Evolutionary conservation across 2,888 invertebrate genomes (phyloP).

Genomic region (Herminia tarsipennalis): DNA sequence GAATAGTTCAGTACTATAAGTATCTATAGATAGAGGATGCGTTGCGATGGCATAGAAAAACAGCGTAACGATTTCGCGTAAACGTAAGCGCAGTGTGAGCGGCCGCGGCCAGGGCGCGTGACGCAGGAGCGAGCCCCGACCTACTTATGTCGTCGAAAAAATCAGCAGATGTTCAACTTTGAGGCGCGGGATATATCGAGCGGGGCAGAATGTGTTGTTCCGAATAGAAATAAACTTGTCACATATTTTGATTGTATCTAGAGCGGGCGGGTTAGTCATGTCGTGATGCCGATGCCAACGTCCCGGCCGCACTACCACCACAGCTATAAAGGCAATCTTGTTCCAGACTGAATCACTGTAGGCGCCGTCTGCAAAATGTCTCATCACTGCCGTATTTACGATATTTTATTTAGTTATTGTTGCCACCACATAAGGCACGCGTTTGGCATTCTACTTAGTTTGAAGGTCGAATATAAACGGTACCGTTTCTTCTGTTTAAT

Average conservation of each 20-base stretch:
- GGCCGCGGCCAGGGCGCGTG: slow-evolving; percentile 65
- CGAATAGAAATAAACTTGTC: slow-evolving; percentile 86
- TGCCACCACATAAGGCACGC: slow-evolving; percentile 41
- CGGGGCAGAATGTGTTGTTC: slow-evolving; percentile 80
- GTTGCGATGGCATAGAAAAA: slow-evolving; percentile 60
- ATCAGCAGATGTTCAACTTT: slow-evolving; percentile 82
- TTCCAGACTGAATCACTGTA: slow-evolving; percentile 80
- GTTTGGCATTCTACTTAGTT: slow-evolving; percentile 13
- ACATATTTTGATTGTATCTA: slow-evolving; percentile 86
- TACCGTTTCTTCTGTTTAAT: too few species aligned
- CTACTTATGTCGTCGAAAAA: slow-evolving; percentile 84
- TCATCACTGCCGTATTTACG: slow-evolving; percentile 73
- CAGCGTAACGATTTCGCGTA: slow-evolving; percentile 75
- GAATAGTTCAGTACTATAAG: slow-evolving; percentile 3
- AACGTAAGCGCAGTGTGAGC: slow-evolving; percentile 67
- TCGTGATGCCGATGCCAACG: slow-evolving; percentile 82
- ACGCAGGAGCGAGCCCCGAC: slow-evolving; percentile 83
- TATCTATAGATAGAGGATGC: slow-evolving; percentile 33
- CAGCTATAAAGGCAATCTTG: slow-evolving; percentile 81
- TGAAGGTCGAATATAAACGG: slow-evolving; percentile 28
- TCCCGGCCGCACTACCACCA: slow-evolving; percentile 72
- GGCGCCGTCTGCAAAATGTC: slow-evolving; percentile 86
- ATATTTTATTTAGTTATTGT: slow-evolving; percentile 52
- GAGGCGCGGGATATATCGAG: slow-evolving; percentile 79
- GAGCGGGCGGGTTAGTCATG: slow-evolving; percentile 84